Evolutionary conservation across 2,888 invertebrate genomes (phyloP), one percentile per base, ranked within the genome.

Genomic region (Agrypnus murinus): DNA sequence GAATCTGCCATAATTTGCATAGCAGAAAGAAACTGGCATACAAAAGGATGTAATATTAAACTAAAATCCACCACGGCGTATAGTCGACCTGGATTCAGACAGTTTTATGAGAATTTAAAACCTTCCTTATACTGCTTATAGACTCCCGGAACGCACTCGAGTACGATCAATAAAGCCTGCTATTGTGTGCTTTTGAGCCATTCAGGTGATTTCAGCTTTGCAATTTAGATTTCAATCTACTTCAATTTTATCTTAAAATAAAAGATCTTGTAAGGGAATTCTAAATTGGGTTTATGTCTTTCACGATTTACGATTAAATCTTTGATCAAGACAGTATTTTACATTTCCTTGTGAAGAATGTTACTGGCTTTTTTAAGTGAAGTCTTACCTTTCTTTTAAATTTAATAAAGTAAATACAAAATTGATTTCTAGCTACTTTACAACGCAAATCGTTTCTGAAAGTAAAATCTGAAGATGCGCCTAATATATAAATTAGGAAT

Each of bases 91-190:
- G 76, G 74, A 80, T 79, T 75, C 75, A 77, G 79, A 77, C 80
- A 79, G 79, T 77, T 80, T 80, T 80, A 80, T 80, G 79, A 81
- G 80, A 81, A 81, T 80, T 80, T 81, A 80, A 81, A 81, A 78
- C 79, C 80, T 80, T 77, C 77, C 80, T 77, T 77, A 77, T 78
- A 78, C 78, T 77, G 78, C 77, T 80, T 79, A 79, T 78, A 77
- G 79, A 80, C 79, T 80, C 78, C 75, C 74, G 76, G 75, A 80
- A 80, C 80, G 79, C 78, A 80, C 78, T 77, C 78, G 73, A 75
- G 77, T 74, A 75, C 79, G 81, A 81, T 80, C 80, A 80, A 80
- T 80, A 80, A 78, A 76, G 75, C 75, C 69, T 74, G 73, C 75
- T 76, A 75, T 77, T 77, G 75, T 77, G 77, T 77, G 71, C 74